Conservation (phyloP, 2,888 invertebrate species). For the Sinhomidia bicolor region DNA sequence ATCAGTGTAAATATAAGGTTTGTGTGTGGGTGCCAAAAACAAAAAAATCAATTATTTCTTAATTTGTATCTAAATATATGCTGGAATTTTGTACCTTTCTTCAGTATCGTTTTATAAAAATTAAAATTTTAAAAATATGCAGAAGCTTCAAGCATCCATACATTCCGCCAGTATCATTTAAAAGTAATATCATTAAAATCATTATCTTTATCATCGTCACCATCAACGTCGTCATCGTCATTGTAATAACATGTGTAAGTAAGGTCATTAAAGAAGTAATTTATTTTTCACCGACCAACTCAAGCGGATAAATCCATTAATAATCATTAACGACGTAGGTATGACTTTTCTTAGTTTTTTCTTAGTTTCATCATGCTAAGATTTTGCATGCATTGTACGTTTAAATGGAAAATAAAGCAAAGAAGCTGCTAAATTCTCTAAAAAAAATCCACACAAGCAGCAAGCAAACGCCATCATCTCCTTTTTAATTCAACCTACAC, state of each 20-base stretch:
- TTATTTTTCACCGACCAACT: slow-evolving; percentile 61
- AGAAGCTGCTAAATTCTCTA: no score
- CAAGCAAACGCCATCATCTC: no score
- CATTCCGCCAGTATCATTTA: no score
- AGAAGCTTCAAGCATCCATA: no score
- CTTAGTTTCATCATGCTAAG: not conserved
- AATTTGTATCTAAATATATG: not conserved
- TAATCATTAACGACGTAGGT: slow-evolving; percentile 73
- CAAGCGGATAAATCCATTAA: slow-evolving; percentile 73
- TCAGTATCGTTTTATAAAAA: not conserved
- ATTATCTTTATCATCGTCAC: not conserved
- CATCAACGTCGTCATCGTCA: not conserved
- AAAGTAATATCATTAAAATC: not conserved
- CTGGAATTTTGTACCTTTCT: not conserved
- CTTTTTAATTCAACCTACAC: no score
- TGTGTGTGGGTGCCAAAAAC: not conserved
- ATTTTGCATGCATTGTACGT: no score
- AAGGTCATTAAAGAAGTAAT: slow-evolving; percentile 67
- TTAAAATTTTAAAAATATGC: no score
- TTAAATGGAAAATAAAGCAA: no score
- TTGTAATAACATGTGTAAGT: slow-evolving; percentile 38
- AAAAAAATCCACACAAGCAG: no score
- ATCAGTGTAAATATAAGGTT: not conserved
- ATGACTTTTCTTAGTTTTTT: slow-evolving; percentile 48
- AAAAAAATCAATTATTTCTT: slow-evolving; percentile 1